Evolutionary conservation across 2,888 invertebrate species (phyloP), one percentile per base, ranked within the genome.

Genomic region (Pterostichus niger): DNA sequence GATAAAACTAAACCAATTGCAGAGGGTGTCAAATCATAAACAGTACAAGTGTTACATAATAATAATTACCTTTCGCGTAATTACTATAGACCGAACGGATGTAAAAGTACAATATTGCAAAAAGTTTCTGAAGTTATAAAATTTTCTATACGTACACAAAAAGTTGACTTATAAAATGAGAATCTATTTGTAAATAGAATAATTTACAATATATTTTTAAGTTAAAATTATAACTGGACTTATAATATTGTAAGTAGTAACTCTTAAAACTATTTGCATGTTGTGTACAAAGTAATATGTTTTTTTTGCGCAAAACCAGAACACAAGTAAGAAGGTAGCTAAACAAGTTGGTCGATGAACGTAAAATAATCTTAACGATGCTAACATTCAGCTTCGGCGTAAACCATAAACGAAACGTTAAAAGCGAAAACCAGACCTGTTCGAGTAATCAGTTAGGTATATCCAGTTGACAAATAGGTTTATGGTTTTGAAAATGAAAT

Each of bases 391-490:
- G 61, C 46, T 46, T 46, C n/a, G n/a, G 10, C n/a, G 46, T 46
- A 46, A 46, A 46, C 40, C n/a, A n/a, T n/a, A 13, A 49, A 49
- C 13, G 64, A 64, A 64, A 64, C 31, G 33, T 10, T 33, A 33
- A 64, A 56, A 17, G 56, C 56, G 56, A 56, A 64, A 35, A 35
- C 64, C 17, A 71, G 40, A 71, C 68, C 68, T 71, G 68, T 44
- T 71, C 68, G 40, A 44, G 64, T 64, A 64, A 64, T 64, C 64
- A 64, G 40, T 33, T 64, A 64, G 35, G n/a, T n/a, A n/a, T n/a
- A 64, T 64, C 64, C 64, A 64, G 64, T 64, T 64, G 64, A 64
- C 64, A 64, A 64, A 64, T 64, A 64, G 68, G 68, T 71, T 71
- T 71, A 71, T 71, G 68, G 44, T 71, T 71, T 11, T 71, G 44